Percentiles rank a stretch among this genome's conserved stretches.
Evolutionary conservation across 2,797 vertebrate species (phyloP).

Genomic region (Myoxocephalus aenaeus): DNA sequence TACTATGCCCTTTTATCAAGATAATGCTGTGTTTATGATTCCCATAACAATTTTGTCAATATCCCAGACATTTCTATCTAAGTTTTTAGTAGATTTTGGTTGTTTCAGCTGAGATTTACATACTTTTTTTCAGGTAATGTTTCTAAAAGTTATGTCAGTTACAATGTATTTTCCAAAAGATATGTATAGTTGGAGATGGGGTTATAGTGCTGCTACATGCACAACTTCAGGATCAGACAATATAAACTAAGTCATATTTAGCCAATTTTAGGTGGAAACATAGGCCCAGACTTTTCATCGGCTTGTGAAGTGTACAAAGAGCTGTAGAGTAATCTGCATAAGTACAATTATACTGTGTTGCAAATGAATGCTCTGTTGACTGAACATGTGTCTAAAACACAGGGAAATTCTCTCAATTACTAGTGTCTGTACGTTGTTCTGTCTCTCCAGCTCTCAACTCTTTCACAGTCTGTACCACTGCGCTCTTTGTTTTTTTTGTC

Average conservation of each 20-base stretch:
- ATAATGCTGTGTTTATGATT: neutral
- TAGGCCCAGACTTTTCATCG: too few relatives aligned
- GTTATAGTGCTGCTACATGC: neutral
- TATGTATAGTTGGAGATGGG: neutral
- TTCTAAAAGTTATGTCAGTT: neutral
- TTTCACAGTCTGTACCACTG: neutral
- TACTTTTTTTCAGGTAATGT: neutral
- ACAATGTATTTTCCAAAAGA: neutral
- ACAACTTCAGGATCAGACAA: neutral
- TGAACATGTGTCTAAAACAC: neutral
- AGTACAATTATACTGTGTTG: neutral
- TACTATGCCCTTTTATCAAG: neutral
- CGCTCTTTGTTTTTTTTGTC: constrained; percentile 33
- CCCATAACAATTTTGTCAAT: neutral
- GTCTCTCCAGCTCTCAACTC: neutral
- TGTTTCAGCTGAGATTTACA: too few relatives aligned
- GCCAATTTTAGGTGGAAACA: neutral
- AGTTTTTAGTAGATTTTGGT: neutral
- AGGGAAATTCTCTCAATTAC: neutral
- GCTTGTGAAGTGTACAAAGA: too few relatives aligned
- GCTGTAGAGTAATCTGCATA: neutral
- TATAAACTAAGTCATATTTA: neutral
- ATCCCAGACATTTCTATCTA: neutral
- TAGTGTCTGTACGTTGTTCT: neutral
- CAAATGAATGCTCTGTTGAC: neutral